Conservation (phyloP, 2,888 invertebrate genomes). For the Pyralis farinalis region DNA sequence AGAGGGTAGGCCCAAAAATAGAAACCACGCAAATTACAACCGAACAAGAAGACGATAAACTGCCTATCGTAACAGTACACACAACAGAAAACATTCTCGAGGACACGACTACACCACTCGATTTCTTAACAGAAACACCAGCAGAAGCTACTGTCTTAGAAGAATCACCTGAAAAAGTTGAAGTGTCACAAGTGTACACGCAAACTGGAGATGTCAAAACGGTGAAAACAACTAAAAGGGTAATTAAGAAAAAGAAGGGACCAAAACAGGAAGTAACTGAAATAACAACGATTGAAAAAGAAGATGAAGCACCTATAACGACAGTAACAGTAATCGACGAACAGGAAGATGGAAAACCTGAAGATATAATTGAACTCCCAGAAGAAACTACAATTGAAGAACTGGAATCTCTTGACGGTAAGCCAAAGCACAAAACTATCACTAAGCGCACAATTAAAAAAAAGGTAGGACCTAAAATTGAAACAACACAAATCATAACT, state of each 20-base stretch:
- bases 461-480: conserved; percentile 38
- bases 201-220: neutral
- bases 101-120: conserved; percentile 14
- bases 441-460: conserved; percentile 39
- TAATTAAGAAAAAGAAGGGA: conserved; percentile 28
- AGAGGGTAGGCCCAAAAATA: conserved; percentile 17
- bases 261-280: conserved; percentile 20
- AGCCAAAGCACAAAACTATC: conserved; percentile 27
- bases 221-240: conserved; percentile 22
- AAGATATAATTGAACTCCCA: conserved; percentile 34
- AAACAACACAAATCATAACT: conserved; percentile 42
- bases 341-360: conserved; percentile 32
- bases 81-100: conserved; percentile 19
- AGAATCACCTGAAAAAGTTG: conserved; percentile 31
- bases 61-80: conserved; percentile 27
- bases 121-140: conserved; percentile 5
- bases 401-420: conserved; percentile 16
- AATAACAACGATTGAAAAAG: conserved; percentile 20
- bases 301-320: conserved; percentile 21
- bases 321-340: conserved; percentile 13
- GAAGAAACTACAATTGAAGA: conserved; percentile 31
- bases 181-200: neutral
- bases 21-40: conserved; percentile 34
- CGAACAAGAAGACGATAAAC: conserved; percentile 32
- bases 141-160: conserved; percentile 18